Evolutionary conservation across 2,113 vertebrate genomes (phyloP).

Genomic region (Pleuronectes platessa): DNA sequence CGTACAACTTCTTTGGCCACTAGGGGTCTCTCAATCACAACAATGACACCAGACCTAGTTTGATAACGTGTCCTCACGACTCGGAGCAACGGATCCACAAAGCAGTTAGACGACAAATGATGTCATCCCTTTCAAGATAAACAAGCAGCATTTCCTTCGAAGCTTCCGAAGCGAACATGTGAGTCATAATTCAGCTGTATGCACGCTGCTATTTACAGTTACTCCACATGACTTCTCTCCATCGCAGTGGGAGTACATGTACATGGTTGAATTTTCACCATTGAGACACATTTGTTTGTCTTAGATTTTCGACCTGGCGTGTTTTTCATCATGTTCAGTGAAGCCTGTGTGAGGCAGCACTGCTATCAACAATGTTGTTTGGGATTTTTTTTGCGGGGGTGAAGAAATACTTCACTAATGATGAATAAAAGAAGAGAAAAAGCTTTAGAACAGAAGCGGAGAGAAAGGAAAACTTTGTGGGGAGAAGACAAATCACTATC

Average conservation of each 20-base stretch:
- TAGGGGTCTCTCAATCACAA: no score
- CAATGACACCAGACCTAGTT: no score
- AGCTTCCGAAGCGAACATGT: not conserved
- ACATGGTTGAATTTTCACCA: no score
- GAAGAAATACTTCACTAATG: not conserved
- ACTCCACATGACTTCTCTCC: no score
- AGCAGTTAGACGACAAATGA: no score
- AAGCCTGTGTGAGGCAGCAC: not conserved
- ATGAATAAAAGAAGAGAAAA: conserved; percentile 11
- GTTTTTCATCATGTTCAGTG: not conserved
- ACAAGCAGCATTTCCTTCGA: not conserved
- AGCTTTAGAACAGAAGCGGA: not conserved
- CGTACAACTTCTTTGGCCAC: no score
- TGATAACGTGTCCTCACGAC: no score
- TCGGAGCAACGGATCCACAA: no score
- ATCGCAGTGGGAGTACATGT: not conserved
- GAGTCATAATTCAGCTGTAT: no score
- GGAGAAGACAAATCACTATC: conserved; percentile 17
- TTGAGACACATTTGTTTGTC: not conserved
- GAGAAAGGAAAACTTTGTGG: not conserved
- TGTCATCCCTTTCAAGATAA: not conserved
- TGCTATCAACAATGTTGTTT: not conserved
- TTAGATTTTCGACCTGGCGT: conserved; percentile 2
- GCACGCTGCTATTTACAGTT: no score
- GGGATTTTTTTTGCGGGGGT: not conserved